Evolutionary conservation across 1,140 invertebrate species (phyloP).

Genomic region (Danaus plexippus): DNA sequence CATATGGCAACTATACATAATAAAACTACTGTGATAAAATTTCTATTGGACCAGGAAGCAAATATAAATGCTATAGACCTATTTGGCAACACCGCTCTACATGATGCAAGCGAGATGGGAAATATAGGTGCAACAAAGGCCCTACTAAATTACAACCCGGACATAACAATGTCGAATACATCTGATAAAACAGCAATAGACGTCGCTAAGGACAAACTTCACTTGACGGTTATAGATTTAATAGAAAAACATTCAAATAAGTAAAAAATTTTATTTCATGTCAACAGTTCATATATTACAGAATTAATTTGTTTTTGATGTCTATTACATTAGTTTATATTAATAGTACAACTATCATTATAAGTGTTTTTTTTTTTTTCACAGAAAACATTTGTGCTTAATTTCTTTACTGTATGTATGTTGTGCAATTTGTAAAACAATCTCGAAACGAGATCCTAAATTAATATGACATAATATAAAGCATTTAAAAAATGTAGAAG

Average conservation of each 20-base stretch:
- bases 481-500: too few species aligned
- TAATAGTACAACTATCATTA: too few species aligned
- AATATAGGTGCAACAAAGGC: conserved; percentile 61
- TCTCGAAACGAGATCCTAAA: too few species aligned
- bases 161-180: conserved; percentile 46
- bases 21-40: conserved; percentile 41
- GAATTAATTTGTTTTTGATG: too few species aligned
- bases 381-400: too few species aligned
- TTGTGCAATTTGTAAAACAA: too few species aligned
- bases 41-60: conserved; percentile 52
- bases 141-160: conserved; percentile 49
- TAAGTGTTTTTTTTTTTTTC: too few species aligned
- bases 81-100: conserved; percentile 73
- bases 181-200: conserved; percentile 68
- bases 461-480: too few species aligned
- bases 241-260: conserved; percentile 54
- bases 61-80: conserved; percentile 76
- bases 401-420: too few species aligned
- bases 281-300: background rate
- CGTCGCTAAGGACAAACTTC: conserved; percentile 72
- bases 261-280: conserved; percentile 1
- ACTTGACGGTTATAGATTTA: conserved; percentile 71
- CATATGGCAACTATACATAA: conserved; percentile 68
- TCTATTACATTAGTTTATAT: too few species aligned
- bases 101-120: conserved; percentile 58